These are phyloP conservation scores for Piscicola geometra DNA, from an alignment of 2,888 invertebrate species.

Conservation along the genomic window DNA sequence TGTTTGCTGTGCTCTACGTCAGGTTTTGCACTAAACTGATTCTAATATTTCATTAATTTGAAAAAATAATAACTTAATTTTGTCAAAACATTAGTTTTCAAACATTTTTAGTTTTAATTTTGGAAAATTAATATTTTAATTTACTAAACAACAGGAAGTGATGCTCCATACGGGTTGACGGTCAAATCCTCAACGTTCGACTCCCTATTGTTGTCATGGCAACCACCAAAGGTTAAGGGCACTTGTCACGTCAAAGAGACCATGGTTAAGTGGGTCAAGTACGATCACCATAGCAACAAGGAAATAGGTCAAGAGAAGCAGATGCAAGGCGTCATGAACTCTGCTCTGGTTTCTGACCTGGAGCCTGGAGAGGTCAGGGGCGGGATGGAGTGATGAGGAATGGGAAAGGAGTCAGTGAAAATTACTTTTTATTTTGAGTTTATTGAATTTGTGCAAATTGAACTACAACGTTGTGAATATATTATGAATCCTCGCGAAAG, in stretches of 20 bases:
- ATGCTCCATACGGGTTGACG: conserved; percentile 48
- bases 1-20: conserved; percentile 53
- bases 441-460: no score
- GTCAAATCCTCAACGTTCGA: conserved; percentile 47
- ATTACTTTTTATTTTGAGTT: no score
- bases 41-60: not conserved
- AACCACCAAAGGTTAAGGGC: conserved; percentile 53
- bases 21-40: conserved; percentile 45
- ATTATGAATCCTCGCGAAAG: no score
- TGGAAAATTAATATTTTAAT: not conserved
- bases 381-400: not conserved
- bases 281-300: conserved; percentile 37
- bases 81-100: not conserved
- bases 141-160: conserved; percentile 53
- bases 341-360: conserved; percentile 49
- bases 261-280: conserved; percentile 53
- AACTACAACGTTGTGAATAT: no score
- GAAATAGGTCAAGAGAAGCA: conserved; percentile 15
- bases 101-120: not conserved
- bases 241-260: conserved; percentile 53
- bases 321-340: conserved; percentile 38
- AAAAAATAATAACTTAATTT: not conserved
- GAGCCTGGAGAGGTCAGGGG: conserved; percentile 47
- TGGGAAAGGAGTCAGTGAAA: no score
- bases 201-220: conserved; percentile 52